Evolutionary conservation across 2,113 vertebrate species (phyloP).

Genomic region (Electrona antarctica): DNA sequence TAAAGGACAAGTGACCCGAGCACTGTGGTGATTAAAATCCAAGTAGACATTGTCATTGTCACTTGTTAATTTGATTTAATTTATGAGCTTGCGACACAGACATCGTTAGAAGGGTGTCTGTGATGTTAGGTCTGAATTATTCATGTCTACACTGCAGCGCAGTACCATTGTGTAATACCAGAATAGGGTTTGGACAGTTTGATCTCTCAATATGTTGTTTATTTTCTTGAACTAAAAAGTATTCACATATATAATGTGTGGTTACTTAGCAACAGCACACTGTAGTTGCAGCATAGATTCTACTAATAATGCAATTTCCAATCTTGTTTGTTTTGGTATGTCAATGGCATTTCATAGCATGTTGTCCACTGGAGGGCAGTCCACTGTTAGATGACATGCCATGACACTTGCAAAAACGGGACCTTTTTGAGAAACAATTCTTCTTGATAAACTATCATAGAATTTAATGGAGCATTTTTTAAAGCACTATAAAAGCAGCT

Average conservation of each 20-base stretch:
- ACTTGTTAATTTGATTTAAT: neutral
- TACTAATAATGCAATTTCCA: neutral
- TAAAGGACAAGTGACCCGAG: slow-evolving; percentile 33
- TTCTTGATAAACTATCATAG: neutral
- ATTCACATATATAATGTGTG: neutral
- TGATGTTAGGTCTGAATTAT: neutral
- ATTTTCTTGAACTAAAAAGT: neutral
- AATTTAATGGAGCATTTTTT: neutral
- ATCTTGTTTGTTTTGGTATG: neutral
- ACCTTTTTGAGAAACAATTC: no score
- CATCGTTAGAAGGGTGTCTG: neutral
- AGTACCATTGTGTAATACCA: neutral
- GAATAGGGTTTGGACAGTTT: neutral
- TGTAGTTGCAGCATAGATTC: neutral
- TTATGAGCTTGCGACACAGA: neutral
- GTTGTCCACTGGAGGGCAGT: neutral
- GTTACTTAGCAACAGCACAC: neutral
- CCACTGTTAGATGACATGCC: neutral
- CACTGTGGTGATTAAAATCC: slow-evolving; percentile 30
- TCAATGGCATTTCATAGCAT: neutral
- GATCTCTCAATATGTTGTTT: neutral
- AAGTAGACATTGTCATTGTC: slow-evolving; percentile 5
- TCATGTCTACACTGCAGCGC: neutral
- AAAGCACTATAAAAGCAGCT: neutral
- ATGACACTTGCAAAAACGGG: no score